Base-by-base conservation (phyloP, 1,140 invertebrate species). In the Apis cerana region DNA sequence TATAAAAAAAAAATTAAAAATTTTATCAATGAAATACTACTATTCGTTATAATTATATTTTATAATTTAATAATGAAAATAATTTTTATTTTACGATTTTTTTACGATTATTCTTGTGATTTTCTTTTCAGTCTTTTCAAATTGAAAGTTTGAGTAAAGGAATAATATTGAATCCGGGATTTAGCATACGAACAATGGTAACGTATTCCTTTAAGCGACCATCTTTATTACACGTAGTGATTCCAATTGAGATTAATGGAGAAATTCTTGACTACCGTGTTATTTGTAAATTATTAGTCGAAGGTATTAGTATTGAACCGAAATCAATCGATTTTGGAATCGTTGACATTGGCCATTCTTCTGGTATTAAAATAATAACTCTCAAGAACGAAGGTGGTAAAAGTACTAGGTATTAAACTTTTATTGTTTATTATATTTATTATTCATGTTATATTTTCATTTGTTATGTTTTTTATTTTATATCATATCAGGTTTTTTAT, bases 191-290 rank as follows among this genome's bases (percentile, higher is more conserved):
- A 12, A 83, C 86, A 48, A 83, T 21, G 2, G 88, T 94, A 0
- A 86, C 72, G 33, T 94, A 91, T 65, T 85, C 82, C 0, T 92
- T 87, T 62, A 91, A 86, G 67, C 75, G 82, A 23, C 71, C 85
- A 3, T 83, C 88, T n/a, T 72, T 91, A 0, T 70, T 84, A 8
- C 80, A 84, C 15, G 86, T 90, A 50, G 86, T 89, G 33, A 88
- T 93, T 58, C 90, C 92, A 3, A 91, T 94, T 48, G 87, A 90
- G 27, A 91, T 94, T 19, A 91, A 92, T 52, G 87, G 86, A 21
- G 83, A 86, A 19, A 19, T 80, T 11, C 75, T 92, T 27, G 82
- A 92, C 68, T 92, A 93, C 76, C 81, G 74, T 5, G 77, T 90
- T 17, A 56, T 88, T 68, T 88, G 84, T 59, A 86, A 77, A 15